phyloP scores from a whole-genome alignment of 2,888 invertebrate species.

The Lithophane leautieri region DNA sequence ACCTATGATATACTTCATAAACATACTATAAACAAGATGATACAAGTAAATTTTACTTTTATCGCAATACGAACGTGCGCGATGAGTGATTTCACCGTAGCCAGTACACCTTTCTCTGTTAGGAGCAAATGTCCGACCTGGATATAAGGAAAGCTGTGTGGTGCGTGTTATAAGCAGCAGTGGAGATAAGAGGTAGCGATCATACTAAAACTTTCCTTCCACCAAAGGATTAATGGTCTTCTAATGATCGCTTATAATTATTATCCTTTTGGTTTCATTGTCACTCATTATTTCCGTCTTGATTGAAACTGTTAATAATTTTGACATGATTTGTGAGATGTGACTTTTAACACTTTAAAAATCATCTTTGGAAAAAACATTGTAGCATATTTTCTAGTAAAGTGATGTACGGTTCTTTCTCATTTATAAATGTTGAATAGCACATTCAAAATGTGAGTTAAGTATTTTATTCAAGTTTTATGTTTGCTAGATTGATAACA shows the following conservation, averaged over 20 bases:
- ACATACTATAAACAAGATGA: constrained; percentile 11
- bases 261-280: neutral
- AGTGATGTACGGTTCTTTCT: neutral
- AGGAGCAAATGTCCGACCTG: constrained; percentile 83
- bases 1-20: too few species aligned
- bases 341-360: neutral
- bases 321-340: neutral
- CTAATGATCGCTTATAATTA: too few species aligned
- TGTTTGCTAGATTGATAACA: neutral
- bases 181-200: neutral
- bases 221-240: too few species aligned
- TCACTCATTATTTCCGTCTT: neutral
- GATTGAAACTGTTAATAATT: neutral
- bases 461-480: neutral
- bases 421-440: neutral
- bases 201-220: too few species aligned
- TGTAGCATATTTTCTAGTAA: neutral
- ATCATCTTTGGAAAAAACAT: neutral
- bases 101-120: constrained; percentile 82
- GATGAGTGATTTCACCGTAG: constrained; percentile 76
- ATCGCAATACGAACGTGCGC: constrained; percentile 62
- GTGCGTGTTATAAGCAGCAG: constrained; percentile 9
- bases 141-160: constrained; percentile 76
- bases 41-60: constrained; percentile 69
- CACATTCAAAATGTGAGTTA: neutral